phyloP scores from a whole-genome alignment of 2,797 vertebrate genomes.

The Euphonia xanthogaster region DNA sequence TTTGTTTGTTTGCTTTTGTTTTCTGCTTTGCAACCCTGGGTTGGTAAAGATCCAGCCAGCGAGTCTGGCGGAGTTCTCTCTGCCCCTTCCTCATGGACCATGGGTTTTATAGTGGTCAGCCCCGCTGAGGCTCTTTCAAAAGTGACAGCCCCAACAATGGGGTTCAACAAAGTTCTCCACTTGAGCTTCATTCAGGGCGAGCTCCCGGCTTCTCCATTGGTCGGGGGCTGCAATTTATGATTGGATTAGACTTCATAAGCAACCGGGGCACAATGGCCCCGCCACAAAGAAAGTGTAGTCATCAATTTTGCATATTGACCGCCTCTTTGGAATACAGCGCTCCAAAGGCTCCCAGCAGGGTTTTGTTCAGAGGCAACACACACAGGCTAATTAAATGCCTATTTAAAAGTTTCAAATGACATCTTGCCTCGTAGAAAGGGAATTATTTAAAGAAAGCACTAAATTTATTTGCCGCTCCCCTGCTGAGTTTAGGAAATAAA shows the following conservation, averaged over 20 bases:
- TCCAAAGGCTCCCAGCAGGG: constrained; percentile 74
- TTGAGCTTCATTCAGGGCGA: constrained; percentile 87
- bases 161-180: constrained; percentile 93
- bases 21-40: constrained; percentile 48
- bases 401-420: constrained; percentile 86
- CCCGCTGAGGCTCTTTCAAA: constrained; percentile 79
- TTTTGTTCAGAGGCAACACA: constrained; percentile 80
- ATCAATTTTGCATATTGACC: constrained; percentile 90
- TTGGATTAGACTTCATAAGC: constrained; percentile 98
- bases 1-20: constrained; percentile 1
- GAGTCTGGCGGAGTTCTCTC: constrained; percentile 76
- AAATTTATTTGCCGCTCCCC: constrained; percentile 80
- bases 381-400: constrained; percentile 88
- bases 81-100: constrained; percentile 70
- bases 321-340: constrained; percentile 82
- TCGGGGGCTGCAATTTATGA: constrained; percentile 90
- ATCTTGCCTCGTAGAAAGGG: constrained; percentile 81
- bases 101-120: constrained; percentile 87
- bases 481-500: constrained; percentile 79
- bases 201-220: constrained; percentile 86
- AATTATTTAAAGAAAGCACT: constrained; percentile 80
- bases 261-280: constrained; percentile 83
- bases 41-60: constrained; percentile 71
- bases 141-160: constrained; percentile 94
- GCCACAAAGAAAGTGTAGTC: constrained; percentile 85